A percentile compares a stretch with the other conserved stretches of the same genome.
Conservation (phyloP, 2,797 vertebrate genomes). For the Eremophila alpestris region DNA sequence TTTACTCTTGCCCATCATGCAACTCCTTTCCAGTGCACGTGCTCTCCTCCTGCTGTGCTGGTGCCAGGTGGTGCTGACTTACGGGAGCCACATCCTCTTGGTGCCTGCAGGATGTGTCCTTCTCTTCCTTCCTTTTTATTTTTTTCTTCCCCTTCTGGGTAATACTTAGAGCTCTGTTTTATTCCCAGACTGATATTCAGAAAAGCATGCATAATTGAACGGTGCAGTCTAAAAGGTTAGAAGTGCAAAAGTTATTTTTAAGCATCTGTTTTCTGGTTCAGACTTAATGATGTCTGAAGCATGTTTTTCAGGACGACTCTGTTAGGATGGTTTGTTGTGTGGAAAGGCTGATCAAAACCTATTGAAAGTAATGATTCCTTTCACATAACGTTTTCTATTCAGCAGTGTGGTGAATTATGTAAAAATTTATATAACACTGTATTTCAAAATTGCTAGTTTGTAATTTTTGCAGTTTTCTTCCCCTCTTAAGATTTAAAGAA, state of each 20-base stretch:
- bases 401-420: background rate
- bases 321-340: background rate
- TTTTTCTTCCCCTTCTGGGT: background rate
- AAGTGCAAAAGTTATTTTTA: slow-evolving; percentile 9
- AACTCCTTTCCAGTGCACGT: rapidly evolving
- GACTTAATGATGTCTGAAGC: background rate
- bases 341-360: background rate
- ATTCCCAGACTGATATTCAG: background rate
- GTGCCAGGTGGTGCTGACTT: background rate
- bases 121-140: background rate
- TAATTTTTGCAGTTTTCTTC: background rate
- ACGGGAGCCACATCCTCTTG: background rate
- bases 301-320: background rate
- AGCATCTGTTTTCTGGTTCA: background rate
- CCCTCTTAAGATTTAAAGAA: background rate
- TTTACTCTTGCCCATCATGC: rapidly evolving
- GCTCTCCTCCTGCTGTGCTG: background rate
- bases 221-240: background rate
- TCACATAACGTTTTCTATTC: background rate
- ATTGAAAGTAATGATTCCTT: background rate
- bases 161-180: background rate
- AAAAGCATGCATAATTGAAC: background rate
- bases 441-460: background rate
- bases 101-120: background rate
- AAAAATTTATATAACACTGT: background rate